phyloP scores from a whole-genome alignment of 2,888 invertebrate genomes.

The Lypha dubia region DNA sequence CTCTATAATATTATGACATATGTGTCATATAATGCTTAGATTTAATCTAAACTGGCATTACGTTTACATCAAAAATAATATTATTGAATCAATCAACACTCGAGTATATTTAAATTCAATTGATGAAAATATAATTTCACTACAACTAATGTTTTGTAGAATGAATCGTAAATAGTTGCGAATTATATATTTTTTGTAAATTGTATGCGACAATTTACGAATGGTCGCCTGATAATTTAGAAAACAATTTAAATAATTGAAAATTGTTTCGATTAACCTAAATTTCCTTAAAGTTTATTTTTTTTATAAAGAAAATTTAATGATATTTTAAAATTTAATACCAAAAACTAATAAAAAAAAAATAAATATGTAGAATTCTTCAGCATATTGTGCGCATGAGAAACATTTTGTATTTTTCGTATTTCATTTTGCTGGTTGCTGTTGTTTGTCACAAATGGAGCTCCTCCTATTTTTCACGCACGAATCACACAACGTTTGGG shows the following conservation, averaged over 20 bases:
- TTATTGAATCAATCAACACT: too few species aligned
- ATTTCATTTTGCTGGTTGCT: conserved; percentile 31
- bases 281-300: not conserved
- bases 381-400: conserved; percentile 73
- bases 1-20: too few species aligned
- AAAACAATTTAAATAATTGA: not conserved
- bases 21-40: too few species aligned
- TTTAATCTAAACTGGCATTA: too few species aligned
- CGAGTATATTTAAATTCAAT: too few species aligned
- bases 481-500: conserved; percentile 77
- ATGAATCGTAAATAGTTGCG: too few species aligned
- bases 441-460: conserved; percentile 73
- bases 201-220: too few species aligned
- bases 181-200: too few species aligned
- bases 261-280: not conserved
- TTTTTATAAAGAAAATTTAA: not conserved
- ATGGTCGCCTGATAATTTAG: not conserved
- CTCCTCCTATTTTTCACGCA: conserved; percentile 81
- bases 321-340: conserved; percentile 3
- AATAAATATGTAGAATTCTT: conserved; percentile 38
- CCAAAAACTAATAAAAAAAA: conserved; percentile 28
- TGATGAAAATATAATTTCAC: too few species aligned
- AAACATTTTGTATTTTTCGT: conserved; percentile 39
- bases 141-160: too few species aligned
- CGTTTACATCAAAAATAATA: too few species aligned